phyloP scores from a whole-genome alignment of 2,113 vertebrate species.

The Alethe diademata region DNA sequence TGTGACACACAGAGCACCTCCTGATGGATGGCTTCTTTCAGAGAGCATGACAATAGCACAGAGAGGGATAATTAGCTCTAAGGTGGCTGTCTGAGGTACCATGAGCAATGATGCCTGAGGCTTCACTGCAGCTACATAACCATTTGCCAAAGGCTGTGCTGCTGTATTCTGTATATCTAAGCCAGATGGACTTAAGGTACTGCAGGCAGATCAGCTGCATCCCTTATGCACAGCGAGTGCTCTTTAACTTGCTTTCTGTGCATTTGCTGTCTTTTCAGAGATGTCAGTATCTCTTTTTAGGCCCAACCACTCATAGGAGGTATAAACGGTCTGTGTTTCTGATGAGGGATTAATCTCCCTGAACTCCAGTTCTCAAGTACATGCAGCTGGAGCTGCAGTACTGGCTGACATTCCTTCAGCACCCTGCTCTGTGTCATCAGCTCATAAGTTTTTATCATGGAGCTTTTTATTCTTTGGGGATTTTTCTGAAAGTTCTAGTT shows the following conservation, averaged over 20 bases:
- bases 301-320: neutral
- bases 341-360: neutral
- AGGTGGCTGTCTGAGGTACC: neutral
- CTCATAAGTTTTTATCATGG: neutral
- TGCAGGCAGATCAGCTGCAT: neutral
- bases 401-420: neutral
- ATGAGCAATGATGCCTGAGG: neutral
- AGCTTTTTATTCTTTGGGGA: neutral
- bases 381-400: neutral
- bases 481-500: neutral
- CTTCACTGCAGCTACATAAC: neutral
- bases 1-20: neutral
- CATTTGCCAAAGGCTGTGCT: neutral
- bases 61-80: neutral
- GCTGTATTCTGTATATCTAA: neutral
- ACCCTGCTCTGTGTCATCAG: neutral
- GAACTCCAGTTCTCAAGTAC: neutral
- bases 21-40: slow-evolving; percentile 7
- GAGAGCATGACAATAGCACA: neutral
- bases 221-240: neutral
- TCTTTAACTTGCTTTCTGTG: neutral
- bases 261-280: neutral
- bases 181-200: neutral
- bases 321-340: neutral
- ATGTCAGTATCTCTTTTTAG: neutral